A percentile compares a stretch with the other conserved stretches of the same genome.
These are phyloP conservation scores for Anastrepha obliqua DNA, from an alignment of 1,140 invertebrate species.

Conservation along the genomic window DNA sequence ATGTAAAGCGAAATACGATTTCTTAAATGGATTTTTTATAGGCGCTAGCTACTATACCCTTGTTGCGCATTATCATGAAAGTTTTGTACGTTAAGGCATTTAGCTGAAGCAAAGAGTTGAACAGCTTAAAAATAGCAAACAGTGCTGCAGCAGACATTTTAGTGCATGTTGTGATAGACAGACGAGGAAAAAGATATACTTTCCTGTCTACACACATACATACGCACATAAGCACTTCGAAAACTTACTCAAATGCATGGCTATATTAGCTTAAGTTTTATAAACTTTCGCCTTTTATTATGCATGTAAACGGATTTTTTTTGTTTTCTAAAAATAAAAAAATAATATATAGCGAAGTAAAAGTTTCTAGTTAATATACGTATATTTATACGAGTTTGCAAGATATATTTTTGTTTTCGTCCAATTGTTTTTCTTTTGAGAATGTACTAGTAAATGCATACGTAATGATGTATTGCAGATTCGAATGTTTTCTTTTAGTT, in stretches of 20 bases:
- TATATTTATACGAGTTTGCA: too few species aligned
- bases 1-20: neutral
- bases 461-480: too few species aligned
- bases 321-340: neutral
- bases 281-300: neutral
- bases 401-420: too few species aligned
- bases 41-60: neutral
- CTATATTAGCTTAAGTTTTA: conserved; percentile 12
- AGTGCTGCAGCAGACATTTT: neutral
- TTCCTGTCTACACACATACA: neutral
- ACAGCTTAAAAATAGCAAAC: neutral
- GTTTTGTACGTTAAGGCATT: conserved; percentile 18
- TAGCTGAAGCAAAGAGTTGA: neutral
- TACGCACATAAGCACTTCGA: neutral
- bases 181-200: neutral
- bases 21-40: neutral
- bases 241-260: neutral
- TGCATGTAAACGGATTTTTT: neutral
- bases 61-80: neutral
- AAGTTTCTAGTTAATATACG: too few species aligned
- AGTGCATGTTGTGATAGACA: neutral
- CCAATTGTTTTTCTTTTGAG: too few species aligned
- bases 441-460: too few species aligned
- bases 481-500: too few species aligned
- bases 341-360: too few species aligned